phyloP scores from a whole-genome alignment of 2,888 invertebrate species.

The Melieria crassipennis region DNA sequence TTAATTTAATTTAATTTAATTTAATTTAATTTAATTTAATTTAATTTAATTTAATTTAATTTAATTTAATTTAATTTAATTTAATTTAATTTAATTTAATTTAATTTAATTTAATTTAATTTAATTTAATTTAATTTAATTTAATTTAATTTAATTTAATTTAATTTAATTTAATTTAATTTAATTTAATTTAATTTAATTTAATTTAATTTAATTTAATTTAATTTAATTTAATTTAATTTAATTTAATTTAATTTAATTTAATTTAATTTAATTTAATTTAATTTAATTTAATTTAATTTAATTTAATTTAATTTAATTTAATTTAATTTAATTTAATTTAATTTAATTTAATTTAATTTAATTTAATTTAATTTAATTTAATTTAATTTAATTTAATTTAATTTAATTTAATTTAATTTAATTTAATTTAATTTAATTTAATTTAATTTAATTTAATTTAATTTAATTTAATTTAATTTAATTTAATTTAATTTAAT shows the following conservation, averaged over 20 bases:
- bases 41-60: conserved; percentile 8
- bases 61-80: background rate
- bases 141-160: conserved; percentile 1
- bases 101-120: background rate
- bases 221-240: background rate
- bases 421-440: conserved; percentile 13
- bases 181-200: background rate
- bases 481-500: conserved; percentile 14
- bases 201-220: background rate
- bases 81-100: background rate
- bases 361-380: conserved; percentile 15
- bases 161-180: conserved; percentile 1
- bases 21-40: conserved; percentile 6
- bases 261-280: conserved; percentile 4
- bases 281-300: conserved; percentile 3
- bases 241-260: background rate
- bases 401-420: conserved; percentile 14
- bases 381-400: conserved; percentile 13
- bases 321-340: conserved; percentile 1
- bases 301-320: conserved; percentile 3
- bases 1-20: conserved; percentile 8
- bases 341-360: conserved; percentile 4
- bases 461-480: conserved; percentile 14
- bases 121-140: background rate
- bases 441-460: conserved; percentile 15